phyloP scores from a whole-genome alignment of 2,888 invertebrate genomes.

The Yponomeuta cagnagella region DNA sequence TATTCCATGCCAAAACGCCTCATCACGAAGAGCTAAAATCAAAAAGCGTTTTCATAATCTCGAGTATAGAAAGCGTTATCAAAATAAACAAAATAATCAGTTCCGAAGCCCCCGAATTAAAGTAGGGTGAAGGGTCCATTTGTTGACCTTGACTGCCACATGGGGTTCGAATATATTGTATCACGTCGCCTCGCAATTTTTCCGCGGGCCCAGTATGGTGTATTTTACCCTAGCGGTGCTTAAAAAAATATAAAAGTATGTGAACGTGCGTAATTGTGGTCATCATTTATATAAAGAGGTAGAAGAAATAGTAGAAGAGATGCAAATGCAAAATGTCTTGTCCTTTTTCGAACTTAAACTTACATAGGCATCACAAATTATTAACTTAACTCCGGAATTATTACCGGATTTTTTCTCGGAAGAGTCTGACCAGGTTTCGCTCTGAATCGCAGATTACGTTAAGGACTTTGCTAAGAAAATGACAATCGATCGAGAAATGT shows the following conservation, averaged over 20 bases:
- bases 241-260: neutral
- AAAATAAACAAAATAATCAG: neutral
- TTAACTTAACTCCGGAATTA: too few relatives aligned
- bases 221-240: neutral
- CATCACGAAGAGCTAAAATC: neutral
- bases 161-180: slow-evolving; percentile 18
- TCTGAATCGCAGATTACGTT: too few relatives aligned
- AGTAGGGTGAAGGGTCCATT: slow-evolving; percentile 11
- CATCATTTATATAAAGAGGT: neutral
- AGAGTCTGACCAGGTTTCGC: too few relatives aligned
- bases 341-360: too few relatives aligned
- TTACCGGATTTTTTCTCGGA: too few relatives aligned
- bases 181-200: slow-evolving; percentile 21
- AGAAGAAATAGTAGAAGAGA: too few relatives aligned
- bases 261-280: neutral
- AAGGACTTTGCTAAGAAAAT: too few relatives aligned
- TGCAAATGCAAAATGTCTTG: too few relatives aligned
- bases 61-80: neutral
- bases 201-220: slow-evolving; percentile 6
- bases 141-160: slow-evolving; percentile 18
- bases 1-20: too few relatives aligned
- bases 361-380: too few relatives aligned
- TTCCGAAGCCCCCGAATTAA: slow-evolving; percentile 9
- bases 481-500: too few relatives aligned
- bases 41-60: neutral